These are phyloP conservation scores for Delia radicum DNA, from an alignment of 1,140 invertebrate species.

Conservation along the genomic window DNA sequence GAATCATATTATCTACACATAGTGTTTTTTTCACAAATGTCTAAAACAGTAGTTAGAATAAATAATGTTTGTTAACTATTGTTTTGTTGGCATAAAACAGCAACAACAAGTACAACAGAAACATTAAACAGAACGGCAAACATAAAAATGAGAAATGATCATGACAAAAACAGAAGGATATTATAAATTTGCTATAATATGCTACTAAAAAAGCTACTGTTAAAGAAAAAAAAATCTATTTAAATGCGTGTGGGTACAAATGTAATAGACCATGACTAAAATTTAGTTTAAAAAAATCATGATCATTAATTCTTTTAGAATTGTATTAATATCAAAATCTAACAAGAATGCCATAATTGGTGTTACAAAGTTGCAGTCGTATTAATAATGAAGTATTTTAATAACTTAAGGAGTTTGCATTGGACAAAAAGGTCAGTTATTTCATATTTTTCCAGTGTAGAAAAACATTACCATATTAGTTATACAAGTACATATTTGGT, in stretches of 20 bases:
- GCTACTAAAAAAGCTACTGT: slow-evolving; percentile 18
- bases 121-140: not conserved
- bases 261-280: not conserved
- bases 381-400: not conserved
- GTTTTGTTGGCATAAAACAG: slow-evolving; percentile 16
- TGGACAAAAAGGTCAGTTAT: too few species aligned
- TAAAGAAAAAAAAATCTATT: not conserved
- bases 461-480: too few species aligned
- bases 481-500: too few species aligned
- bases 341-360: not conserved
- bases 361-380: not conserved
- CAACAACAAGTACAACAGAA: not conserved
- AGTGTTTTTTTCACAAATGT: not conserved
- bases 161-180: slow-evolving; percentile 24
- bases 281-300: not conserved
- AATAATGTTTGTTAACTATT: slow-evolving; percentile 24
- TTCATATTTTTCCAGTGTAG: too few species aligned
- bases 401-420: not conserved
- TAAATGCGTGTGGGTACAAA: slow-evolving; percentile 1
- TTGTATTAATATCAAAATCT: not conserved
- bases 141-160: slow-evolving; percentile 18
- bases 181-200: slow-evolving; percentile 24
- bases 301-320: not conserved
- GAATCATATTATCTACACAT: not conserved
- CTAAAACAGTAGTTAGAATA: slow-evolving; percentile 18